Conservation (phyloP, 2,797 vertebrate genomes). For the Anabacerthia variegaticeps region DNA sequence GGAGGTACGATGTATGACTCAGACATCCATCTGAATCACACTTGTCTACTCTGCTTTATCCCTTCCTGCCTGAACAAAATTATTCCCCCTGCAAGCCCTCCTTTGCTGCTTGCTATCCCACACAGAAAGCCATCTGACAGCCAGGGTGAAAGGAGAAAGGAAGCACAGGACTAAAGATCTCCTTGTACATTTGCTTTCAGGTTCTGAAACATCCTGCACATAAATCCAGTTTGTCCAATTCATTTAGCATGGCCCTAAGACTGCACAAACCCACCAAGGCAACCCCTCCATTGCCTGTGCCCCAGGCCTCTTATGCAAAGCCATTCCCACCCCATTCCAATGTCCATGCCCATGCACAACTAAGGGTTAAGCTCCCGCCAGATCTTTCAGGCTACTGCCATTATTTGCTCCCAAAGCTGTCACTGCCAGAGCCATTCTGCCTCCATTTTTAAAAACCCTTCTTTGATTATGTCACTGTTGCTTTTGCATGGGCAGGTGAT, state of each 20-base stretch:
- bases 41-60: neutral
- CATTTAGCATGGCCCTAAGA: neutral
- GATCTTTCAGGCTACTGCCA: neutral
- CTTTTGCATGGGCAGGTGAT: neutral
- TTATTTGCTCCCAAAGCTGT: neutral
- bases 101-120: neutral
- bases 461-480: neutral
- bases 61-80: neutral
- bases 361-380: neutral
- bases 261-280: neutral
- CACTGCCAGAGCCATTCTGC: neutral
- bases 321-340: neutral
- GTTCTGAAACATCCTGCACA: neutral
- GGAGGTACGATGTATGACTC: neutral
- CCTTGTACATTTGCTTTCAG: fast-evolving
- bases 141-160: neutral
- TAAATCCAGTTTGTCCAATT: neutral
- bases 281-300: neutral
- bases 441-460: neutral
- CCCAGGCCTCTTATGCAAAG: neutral
- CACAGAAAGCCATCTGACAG: neutral
- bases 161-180: neutral
- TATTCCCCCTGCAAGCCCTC: neutral
- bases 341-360: fast-evolving
- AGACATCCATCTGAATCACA: neutral